A percentile compares a stretch with the other conserved stretches of the same genome.
Evolutionary conservation across 1,140 invertebrate genomes (phyloP).

Genomic region (Cecropterus lyciades): DNA sequence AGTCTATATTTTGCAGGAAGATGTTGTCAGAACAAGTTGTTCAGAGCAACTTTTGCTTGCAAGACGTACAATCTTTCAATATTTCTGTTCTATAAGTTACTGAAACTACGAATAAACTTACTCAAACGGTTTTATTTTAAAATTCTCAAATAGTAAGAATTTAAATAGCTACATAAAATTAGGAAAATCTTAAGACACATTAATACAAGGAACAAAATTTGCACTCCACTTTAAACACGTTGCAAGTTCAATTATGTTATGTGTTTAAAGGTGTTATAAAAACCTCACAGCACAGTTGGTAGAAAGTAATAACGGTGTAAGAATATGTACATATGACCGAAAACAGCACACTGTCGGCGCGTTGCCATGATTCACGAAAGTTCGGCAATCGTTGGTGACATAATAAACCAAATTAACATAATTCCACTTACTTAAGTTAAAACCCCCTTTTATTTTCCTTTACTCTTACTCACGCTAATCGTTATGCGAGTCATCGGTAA

Average conservation of each 20-base stretch:
- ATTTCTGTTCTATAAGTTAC: too few species aligned
- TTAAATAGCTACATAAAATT: too few species aligned
- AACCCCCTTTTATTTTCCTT: constrained; percentile 55
- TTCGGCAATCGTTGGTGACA: constrained; percentile 65
- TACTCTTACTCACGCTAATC: constrained; percentile 65
- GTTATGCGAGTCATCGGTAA: constrained; percentile 50
- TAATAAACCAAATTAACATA: constrained; percentile 80
- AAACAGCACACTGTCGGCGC: constrained; percentile 40
- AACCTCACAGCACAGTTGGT: constrained; percentile 53
- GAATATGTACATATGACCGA: constrained; percentile 52
- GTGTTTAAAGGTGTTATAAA: constrained; percentile 33
- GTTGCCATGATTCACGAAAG: constrained; percentile 73
- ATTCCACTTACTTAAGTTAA: constrained; percentile 55
- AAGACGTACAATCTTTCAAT: too few species aligned
- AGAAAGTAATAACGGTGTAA: constrained; percentile 81
- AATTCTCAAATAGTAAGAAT: too few species aligned
- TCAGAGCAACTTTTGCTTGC: too few species aligned
- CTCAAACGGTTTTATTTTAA: too few species aligned
- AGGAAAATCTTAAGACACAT: too few species aligned
- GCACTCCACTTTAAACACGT: background rate
- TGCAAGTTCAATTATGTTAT: constrained; percentile 14
- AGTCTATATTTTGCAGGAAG: too few species aligned
- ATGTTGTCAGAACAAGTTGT: too few species aligned
- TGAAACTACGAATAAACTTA: too few species aligned
- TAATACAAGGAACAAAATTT: too few species aligned